A percentile compares a stretch with the other conserved stretches of the same genome.
These are phyloP conservation scores for Noturus placidus DNA, from an alignment of 2,113 vertebrate genomes.

Conservation along the genomic window DNA sequence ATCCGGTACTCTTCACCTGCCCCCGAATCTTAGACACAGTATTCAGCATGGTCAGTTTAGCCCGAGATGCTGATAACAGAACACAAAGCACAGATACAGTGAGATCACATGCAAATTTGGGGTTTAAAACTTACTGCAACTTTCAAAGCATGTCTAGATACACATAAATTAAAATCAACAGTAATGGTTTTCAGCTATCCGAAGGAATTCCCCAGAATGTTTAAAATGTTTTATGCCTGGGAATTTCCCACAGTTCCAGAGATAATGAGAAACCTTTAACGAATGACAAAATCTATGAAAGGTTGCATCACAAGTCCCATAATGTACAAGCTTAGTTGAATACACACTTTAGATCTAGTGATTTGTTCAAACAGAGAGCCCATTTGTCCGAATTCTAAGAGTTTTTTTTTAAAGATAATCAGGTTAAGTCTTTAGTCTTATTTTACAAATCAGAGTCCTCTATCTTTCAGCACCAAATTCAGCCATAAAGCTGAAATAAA, in stretches of 20 bases:
- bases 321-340: neutral
- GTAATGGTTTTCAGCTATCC: neutral
- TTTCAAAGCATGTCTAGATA: neutral
- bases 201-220: neutral
- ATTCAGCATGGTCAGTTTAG: slow-evolving; percentile 92
- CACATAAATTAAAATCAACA: neutral
- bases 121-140: neutral
- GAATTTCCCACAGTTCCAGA: neutral
- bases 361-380: neutral
- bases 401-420: no score
- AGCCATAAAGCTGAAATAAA: neutral
- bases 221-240: neutral
- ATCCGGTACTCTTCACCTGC: slow-evolving; percentile 89
- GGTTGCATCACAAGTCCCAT: neutral
- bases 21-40: slow-evolving; percentile 94
- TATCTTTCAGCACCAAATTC: neutral
- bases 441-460: neutral
- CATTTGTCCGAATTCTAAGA: neutral
- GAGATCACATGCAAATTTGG: neutral
- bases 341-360: no score
- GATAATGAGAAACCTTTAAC: neutral
- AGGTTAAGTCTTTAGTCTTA: neutral
- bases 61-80: slow-evolving; percentile 77
- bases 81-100: neutral
- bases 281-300: neutral